A percentile compares a stretch with the other conserved stretches of the same genome.
Conservation (phyloP, 1,140 invertebrate species). For the Brachionus plicatilis region DNA sequence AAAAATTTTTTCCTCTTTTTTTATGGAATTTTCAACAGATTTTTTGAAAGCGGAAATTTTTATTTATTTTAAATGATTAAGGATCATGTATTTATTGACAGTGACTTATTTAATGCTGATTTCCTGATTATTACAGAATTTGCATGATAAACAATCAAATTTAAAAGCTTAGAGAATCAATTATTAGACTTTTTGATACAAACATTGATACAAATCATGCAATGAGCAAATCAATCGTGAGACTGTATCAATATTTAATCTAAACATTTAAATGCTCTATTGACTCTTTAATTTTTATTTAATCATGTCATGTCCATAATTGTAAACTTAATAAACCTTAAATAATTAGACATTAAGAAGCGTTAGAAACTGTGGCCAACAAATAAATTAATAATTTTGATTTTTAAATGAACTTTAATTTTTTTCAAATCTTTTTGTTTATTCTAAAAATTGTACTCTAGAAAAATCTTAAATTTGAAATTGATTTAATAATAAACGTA, state of each 20-base stretch:
- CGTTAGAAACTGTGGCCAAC: background rate
- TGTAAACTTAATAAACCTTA: background rate
- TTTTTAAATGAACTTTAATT: no score
- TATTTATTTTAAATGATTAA: no score
- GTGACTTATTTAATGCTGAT: background rate
- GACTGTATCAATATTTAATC: background rate
- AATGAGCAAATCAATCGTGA: background rate
- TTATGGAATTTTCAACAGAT: no score
- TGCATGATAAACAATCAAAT: background rate
- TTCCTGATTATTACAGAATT: background rate
- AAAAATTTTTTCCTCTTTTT: no score
- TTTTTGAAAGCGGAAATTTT: no score
- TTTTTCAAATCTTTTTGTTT: no score
- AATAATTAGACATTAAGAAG: slow-evolving; percentile 1
- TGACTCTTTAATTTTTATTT: background rate
- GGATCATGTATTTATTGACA: no score
- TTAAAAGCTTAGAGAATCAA: background rate
- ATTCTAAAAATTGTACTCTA: no score
- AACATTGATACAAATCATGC: background rate
- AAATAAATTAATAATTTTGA: no score
- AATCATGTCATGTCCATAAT: background rate
- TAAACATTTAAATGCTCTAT: background rate
- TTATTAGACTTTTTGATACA: background rate
- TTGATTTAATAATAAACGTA: no score
- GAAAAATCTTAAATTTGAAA: no score